Evolutionary conservation across 2,797 vertebrate genomes (phyloP), one percentile per base, ranked within the genome.

Genomic region (Sylvilagus floridanus): DNA sequence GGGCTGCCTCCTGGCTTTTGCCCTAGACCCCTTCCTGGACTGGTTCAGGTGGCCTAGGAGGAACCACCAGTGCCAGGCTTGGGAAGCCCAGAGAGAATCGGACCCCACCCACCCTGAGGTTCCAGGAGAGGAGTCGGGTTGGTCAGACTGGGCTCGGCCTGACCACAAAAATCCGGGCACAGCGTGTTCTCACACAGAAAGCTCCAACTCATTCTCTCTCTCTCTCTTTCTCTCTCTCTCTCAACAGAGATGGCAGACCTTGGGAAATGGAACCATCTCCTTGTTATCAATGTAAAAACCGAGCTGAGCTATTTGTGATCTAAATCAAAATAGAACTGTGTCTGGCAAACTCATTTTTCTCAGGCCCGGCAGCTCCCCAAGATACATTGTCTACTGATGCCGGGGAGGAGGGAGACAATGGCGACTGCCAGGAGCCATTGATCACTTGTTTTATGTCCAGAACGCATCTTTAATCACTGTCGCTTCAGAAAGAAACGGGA

Each of bases 391-490:
- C 96, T 96, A 90, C 93, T 88, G 90, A 90, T 97, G 95, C 95
- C 84, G 92, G 12, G 72, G 52, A 89, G 62, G 91, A 66, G 92
- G 95, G 78, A 98, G 97, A 98, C 98, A 98, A 97, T 97, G 96
- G 98, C 83, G 93, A 97, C 91, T 96, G 97, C 85, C 98, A 98
- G 96, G 84, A 93, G 94, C 96, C 97, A 98, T 98, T 79, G 35
- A 98, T 98, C 98, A 97, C 88, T 96, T 91, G 50, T 89, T 63
- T 97, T 93, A 85, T 79, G 90, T 85, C 91, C 54, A 90, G 86
- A 98, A 95, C 60, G 93, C 97, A 97, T 93, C 98, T 96, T 98
- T 98, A 98, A 98, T 98, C 98, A 98, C 78, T 97, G 98, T 98
- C 97, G 92, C 96, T 96, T 96, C 81, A 71, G 88, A 97, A 97